These are phyloP conservation scores for Tiaroga cobitis DNA, from an alignment of 2,797 vertebrate genomes.

Conservation along the genomic window DNA sequence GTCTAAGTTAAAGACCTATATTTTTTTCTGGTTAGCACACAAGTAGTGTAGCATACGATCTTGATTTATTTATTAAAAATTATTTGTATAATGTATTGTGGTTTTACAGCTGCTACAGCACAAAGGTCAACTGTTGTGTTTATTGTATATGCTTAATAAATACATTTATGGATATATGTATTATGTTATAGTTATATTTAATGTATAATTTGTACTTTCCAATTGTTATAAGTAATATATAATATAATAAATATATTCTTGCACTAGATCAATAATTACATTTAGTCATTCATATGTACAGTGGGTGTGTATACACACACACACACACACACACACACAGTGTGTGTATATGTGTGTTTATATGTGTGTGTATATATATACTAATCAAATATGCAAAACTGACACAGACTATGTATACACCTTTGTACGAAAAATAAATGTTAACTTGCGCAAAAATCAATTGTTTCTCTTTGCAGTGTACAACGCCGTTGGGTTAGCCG, in stretches of 20 bases:
- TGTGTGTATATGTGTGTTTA: too few relatives aligned
- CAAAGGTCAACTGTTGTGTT: neutral
- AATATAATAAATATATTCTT: too few relatives aligned
- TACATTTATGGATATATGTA: neutral
- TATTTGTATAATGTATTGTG: neutral
- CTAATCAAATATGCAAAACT: neutral
- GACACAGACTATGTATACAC: neutral
- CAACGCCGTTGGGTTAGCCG: slow-evolving; percentile 94
- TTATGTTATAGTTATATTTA: too few relatives aligned
- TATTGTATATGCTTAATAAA: neutral
- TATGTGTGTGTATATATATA: too few relatives aligned
- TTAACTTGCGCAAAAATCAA: neutral
- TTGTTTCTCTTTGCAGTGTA: slow-evolving; percentile 82
- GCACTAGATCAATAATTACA: too few relatives aligned
- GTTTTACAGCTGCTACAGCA: neutral
- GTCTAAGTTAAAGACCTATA: neutral
- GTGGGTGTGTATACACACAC: too few relatives aligned
- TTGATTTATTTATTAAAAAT: neutral
- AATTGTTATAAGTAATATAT: too few relatives aligned
- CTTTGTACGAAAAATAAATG: neutral
- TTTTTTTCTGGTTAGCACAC: neutral
- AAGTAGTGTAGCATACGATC: neutral
- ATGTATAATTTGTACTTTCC: too few relatives aligned
- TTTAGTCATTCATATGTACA: too few relatives aligned
- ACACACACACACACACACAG: too few relatives aligned